Evolutionary conservation across 1,140 invertebrate genomes (phyloP).

Genomic region (Armadillidium nasatum): DNA sequence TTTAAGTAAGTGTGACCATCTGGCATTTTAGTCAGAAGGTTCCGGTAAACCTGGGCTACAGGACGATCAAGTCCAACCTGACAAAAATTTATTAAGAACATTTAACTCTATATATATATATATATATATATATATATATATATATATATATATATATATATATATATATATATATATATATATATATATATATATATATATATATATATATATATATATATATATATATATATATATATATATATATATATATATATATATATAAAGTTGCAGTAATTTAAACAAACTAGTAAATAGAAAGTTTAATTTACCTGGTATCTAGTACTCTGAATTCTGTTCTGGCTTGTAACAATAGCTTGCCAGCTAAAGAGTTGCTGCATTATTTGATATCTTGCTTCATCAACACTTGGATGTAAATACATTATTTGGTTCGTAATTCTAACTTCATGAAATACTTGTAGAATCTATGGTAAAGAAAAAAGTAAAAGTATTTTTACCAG

Average conservation of each 20-base stretch:
- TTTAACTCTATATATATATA: too few relatives aligned
- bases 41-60: slow-evolving; percentile 68
- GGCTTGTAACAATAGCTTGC: slow-evolving; percentile 90
- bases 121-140: too few relatives aligned
- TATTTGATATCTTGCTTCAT: slow-evolving; percentile 71
- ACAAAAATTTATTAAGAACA: too few relatives aligned
- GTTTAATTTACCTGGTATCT: slow-evolving; percentile 58
- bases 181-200: too few relatives aligned
- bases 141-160: too few relatives aligned
- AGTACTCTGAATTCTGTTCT: slow-evolving; percentile 84
- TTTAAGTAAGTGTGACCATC: slow-evolving; percentile 87
- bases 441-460: slow-evolving; percentile 85
- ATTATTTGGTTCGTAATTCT: slow-evolving; percentile 97
- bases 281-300: too few relatives aligned
- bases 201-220: too few relatives aligned
- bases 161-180: too few relatives aligned
- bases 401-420: slow-evolving; percentile 60
- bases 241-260: too few relatives aligned
- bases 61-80: slow-evolving; percentile 85
- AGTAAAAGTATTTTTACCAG: too few relatives aligned
- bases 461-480: slow-evolving; percentile 53
- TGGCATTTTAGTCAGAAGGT: slow-evolving; percentile 54
- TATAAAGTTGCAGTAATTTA: too few relatives aligned
- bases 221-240: too few relatives aligned
- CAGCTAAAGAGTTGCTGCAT: slow-evolving; percentile 96